Conservation (phyloP, 1,140 invertebrate genomes). For the Acyrthosiphon pisum region DNA sequence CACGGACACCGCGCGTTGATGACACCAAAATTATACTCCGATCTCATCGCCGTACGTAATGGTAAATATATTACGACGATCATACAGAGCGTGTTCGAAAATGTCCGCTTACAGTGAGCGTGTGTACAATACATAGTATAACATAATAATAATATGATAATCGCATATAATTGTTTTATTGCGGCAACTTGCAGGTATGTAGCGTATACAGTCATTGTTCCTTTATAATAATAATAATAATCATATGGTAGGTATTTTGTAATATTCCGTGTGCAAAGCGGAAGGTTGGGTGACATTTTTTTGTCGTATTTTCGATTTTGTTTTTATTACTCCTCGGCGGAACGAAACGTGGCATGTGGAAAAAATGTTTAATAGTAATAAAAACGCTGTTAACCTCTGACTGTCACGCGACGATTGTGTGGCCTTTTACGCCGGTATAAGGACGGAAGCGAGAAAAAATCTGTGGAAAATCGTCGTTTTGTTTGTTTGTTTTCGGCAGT, state of each 20-base stretch:
- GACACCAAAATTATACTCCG: background rate
- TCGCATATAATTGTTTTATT: background rate
- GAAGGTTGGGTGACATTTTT: constrained; percentile 1
- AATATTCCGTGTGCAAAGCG: background rate
- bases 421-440: background rate
- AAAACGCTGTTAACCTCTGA: background rate
- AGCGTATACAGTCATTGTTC: constrained; percentile 15
- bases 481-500: background rate
- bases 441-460: background rate
- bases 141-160: background rate
- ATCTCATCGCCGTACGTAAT: background rate
- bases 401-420: background rate
- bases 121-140: background rate
- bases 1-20: background rate
- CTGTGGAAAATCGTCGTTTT: background rate
- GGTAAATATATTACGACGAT: background rate
- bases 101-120: background rate
- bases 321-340: background rate
- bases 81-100: background rate
- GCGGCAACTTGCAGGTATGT: background rate
- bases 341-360: background rate
- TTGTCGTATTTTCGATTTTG: background rate
- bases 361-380: background rate
- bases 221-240: background rate
- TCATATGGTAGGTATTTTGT: background rate